Evolutionary conservation across 1,140 invertebrate species (phyloP), one percentile per base, ranked within the genome.

Genomic region (Drosophila willistoni): DNA sequence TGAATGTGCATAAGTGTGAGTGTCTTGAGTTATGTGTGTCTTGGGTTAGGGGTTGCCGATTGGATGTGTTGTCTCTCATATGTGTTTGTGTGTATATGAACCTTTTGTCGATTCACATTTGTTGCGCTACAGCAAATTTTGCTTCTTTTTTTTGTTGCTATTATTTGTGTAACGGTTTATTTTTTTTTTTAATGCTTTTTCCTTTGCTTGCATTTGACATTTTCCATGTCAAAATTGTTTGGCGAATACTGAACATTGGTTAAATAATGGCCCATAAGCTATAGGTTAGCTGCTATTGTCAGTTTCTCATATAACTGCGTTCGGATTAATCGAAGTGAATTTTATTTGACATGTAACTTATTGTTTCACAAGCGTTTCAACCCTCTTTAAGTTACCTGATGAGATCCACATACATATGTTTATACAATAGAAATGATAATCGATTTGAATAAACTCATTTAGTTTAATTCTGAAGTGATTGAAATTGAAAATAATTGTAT

Each of bases 21-120:
- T 22, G 19, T 22, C 22, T 47, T 25, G 47, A 29, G 13, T 19
- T 22, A 12, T 33, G 22, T 29, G 13, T 14, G 41, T 25, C 42
- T 47, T 33, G 64, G 13, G 36, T 13, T 62, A 19, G 39, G 25
- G 25, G 6, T 56, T 54, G 64, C 29, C 29, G 44, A 51, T 51
- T 51, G 44, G 44, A 33, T 42, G 33, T 51, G 42, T 14, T 59
- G 51, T n/a, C 36, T 39, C 3, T 12, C 12, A 61, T 51, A 55
- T 56, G 33, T 63, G 54, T 44, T 6, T 3, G 1, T 36, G 10
- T 9, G 10, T 36, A 10, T 10, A 36, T 36, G 34, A 10, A 64
- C 67, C 73, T 42, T 39, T 69, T 85, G 83, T 87, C 83, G 60
- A 67, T 80, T 87, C 69, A 51, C 73, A 83, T 87, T 87, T 79